Percentiles rank a stretch among this genome's conserved stretches.
Conservation (phyloP, 1,140 invertebrate genomes). For the Zaprionus capensis region DNA sequence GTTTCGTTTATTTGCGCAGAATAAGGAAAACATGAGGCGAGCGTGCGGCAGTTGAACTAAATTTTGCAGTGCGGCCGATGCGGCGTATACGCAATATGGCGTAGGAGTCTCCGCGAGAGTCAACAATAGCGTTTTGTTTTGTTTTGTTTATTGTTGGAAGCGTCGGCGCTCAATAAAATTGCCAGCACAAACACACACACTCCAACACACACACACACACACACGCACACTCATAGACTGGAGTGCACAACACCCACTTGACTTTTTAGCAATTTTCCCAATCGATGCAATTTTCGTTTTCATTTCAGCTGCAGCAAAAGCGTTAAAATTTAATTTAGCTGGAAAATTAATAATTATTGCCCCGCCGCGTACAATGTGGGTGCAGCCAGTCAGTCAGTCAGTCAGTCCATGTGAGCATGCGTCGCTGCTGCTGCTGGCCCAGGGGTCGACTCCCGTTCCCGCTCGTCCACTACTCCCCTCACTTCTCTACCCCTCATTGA, state of each 20-base stretch:
- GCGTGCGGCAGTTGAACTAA: slow-evolving; percentile 56
- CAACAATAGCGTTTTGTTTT: slow-evolving; percentile 42
- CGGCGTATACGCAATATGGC: slow-evolving; percentile 71
- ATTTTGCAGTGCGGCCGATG: slow-evolving; percentile 44
- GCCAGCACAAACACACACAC: slow-evolving; percentile 13
- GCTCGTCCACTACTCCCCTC: not conserved
- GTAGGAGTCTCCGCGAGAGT: slow-evolving; percentile 14
- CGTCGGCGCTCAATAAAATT: slow-evolving; percentile 52
- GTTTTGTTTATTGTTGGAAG: slow-evolving; percentile 68
- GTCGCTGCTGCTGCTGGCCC: slow-evolving; percentile 31
- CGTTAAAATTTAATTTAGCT: slow-evolving; percentile 80
- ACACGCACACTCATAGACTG: not conserved
- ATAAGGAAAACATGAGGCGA: slow-evolving; percentile 40
- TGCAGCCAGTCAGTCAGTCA: slow-evolving; percentile 42
- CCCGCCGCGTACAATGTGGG: slow-evolving; percentile 68
- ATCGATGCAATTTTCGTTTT: slow-evolving; percentile 77
- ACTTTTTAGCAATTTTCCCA: slow-evolving; percentile 65
- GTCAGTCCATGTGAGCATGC: slow-evolving; percentile 34
- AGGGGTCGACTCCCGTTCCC: slow-evolving; percentile 8
- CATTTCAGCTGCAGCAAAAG: slow-evolving; percentile 45
- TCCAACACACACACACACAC: slow-evolving; percentile 1
- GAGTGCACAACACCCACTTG: slow-evolving; percentile 35
- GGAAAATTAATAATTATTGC: slow-evolving; percentile 82
- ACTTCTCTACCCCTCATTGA: not conserved
- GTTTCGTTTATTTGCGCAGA: slow-evolving; percentile 57